Conservation (phyloP, 2,113 vertebrate species). For the Siniperca knerii region DNA sequence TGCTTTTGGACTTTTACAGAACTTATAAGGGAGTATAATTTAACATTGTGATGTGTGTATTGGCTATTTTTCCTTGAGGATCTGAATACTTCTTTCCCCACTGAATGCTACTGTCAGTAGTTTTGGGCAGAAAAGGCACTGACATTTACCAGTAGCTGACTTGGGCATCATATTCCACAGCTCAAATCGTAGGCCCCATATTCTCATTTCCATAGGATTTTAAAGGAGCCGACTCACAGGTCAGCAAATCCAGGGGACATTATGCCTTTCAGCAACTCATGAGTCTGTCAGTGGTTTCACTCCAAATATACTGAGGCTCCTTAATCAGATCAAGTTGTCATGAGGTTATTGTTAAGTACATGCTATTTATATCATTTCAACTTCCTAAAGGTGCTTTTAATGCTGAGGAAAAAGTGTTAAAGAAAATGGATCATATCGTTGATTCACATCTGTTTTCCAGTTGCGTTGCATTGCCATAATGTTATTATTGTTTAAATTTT, state of each 20-base stretch:
- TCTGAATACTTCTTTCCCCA: neutral
- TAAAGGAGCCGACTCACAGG: neutral
- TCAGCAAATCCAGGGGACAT: slow-evolving; percentile 26
- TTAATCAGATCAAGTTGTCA: slow-evolving; percentile 55
- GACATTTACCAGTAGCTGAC: slow-evolving; percentile 1
- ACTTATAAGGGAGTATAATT: neutral
- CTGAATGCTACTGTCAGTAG: slow-evolving; percentile 1
- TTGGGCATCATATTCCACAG: neutral
- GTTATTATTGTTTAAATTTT: slow-evolving; percentile 45
- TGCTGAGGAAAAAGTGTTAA: slow-evolving; percentile 1
- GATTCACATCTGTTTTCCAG: slow-evolving; percentile 57
- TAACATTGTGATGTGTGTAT: neutral
- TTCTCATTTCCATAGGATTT: slow-evolving; percentile 22
- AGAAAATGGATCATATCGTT: slow-evolving; percentile 1
- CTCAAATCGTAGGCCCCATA: neutral
- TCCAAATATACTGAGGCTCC: slow-evolving; percentile 11
- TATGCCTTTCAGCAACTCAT: slow-evolving; percentile 21
- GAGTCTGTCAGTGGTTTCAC: slow-evolving; percentile 32
- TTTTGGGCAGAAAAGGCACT: slow-evolving; percentile 3
- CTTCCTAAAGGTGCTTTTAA: slow-evolving; percentile 30
- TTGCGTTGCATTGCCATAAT: slow-evolving; percentile 22
- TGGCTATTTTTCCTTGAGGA: neutral
- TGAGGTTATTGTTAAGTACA: slow-evolving; percentile 44
- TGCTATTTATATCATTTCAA: slow-evolving; percentile 41
- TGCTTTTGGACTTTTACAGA: neutral